Base-by-base conservation (phyloP, 2,797 vertebrate species). In the Ambastaia sidthimunki region DNA sequence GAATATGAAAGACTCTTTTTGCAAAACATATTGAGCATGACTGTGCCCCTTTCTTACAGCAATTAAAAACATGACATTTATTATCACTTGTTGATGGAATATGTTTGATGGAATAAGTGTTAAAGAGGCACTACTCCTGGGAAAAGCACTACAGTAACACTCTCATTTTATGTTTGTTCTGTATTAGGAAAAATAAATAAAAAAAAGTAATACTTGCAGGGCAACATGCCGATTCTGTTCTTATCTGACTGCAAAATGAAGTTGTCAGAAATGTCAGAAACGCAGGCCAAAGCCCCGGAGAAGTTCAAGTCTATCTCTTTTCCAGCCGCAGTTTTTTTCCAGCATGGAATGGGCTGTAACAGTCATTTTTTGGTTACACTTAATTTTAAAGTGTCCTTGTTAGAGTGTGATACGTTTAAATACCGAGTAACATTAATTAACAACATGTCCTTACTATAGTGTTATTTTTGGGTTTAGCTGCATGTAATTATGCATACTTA, bases 231-330 rank as follows among this genome's bases (percentile, higher is more conserved):
- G 73, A 79, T 80, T 57, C 63, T 79, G 34, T 68, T 66, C 15
- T 80, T 82, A 75, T 54, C 28, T 59, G 37, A 9, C 54, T 37
- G 59, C 73, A 70, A 84, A 82, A 67, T 34, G 12, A 84, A 85
- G 85, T 78, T 59, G 28, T 50, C 60, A 63, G 73, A 82, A 78
- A 82, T 80, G 81, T 34, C 68, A 67, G 59, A 71, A 85, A 81
- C 69, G 21, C 41, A 68, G 31, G 37, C 74, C 63, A 83, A 77
- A 72, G 59, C 80, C 28, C 25, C 19, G 23, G 55, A 59, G 54
- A 72, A 47, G 44, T 48, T 28, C 55, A 78, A 63, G 65, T 74
- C 25, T 19, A 31, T 48, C 34, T 62, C 47, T 48, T 11, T 47
- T 10, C 41, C 71, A 78, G 62, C 47, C 71, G 21, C 55, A 4